Percentiles rank a stretch among this genome's conserved stretches.
These are phyloP conservation scores for Rotaria sp. DNA, from an alignment of 2,888 invertebrate species.

Conservation along the genomic window DNA sequence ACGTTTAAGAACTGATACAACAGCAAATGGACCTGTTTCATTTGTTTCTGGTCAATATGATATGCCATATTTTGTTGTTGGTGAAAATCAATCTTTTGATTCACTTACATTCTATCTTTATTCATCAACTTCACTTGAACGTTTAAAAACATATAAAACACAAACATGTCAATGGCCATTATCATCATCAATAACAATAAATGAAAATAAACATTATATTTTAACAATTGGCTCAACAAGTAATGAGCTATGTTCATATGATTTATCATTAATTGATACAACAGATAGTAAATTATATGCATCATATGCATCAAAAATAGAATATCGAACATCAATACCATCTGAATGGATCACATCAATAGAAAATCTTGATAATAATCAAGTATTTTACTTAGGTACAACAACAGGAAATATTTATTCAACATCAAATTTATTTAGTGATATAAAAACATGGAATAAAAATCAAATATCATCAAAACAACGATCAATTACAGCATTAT, in stretches of 20 bases:
- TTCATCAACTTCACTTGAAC: not conserved
- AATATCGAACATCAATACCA: not conserved
- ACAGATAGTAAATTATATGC: not conserved
- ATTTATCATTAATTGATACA: slow-evolving; percentile 5
- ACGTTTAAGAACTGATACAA: not conserved
- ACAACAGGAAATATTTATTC: not conserved
- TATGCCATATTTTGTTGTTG: slow-evolving; percentile 22
- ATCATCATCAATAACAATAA: not conserved
- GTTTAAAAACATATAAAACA: not conserved
- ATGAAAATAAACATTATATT: not conserved
- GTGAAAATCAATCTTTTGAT: slow-evolving; percentile 5
- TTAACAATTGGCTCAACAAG: slow-evolving; percentile 3
- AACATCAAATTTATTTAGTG: not conserved
- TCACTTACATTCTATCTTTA: not conserved
- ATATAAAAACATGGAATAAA: not conserved
- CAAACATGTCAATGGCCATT: slow-evolving; percentile 16
- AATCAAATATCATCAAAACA: not conserved
- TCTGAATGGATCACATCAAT: slow-evolving; percentile 16
- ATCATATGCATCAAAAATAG: not conserved
- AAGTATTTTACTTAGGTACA: not conserved
- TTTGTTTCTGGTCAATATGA: not conserved
- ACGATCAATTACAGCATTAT: not conserved
- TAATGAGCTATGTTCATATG: not conserved
- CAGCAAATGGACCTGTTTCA: slow-evolving; percentile 2
- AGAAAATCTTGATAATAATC: not conserved